These are phyloP conservation scores for Xanthia togata DNA, from an alignment of 2,888 invertebrate species.

Conservation along the genomic window DNA sequence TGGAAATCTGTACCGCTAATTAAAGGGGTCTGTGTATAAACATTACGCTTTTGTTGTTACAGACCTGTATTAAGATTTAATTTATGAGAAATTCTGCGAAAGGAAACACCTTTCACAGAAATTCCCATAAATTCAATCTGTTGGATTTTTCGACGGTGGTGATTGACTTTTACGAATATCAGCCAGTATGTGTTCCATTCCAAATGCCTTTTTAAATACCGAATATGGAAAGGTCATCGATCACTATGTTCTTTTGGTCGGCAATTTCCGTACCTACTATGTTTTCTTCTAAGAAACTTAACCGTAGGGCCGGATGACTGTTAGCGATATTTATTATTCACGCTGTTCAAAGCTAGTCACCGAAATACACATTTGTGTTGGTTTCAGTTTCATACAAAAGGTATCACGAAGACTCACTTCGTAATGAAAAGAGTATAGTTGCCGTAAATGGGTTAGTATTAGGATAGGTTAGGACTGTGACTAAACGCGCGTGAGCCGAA, in stretches of 20 bases:
- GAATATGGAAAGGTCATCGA: not conserved
- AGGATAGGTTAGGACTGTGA: not conserved
- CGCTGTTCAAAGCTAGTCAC: not conserved
- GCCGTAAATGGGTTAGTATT: not conserved
- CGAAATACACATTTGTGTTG: not conserved
- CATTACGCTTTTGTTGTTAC: conserved; percentile 35
- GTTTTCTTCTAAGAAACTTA: not conserved
- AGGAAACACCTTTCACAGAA: not conserved
- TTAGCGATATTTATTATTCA: not conserved
- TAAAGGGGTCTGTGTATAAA: conserved; percentile 56
- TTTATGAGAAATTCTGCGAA: conserved; percentile 35
- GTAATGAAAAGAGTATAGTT: not conserved
- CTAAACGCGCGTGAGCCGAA: not conserved
- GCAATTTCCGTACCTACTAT: not conserved
- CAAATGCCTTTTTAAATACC: not conserved
- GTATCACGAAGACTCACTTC: not conserved
- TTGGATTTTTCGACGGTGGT: not conserved
- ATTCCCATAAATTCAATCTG: not conserved
- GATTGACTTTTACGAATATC: conserved; percentile 7
- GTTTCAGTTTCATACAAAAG: not conserved
- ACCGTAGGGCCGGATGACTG: not conserved
- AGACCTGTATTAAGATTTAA: conserved; percentile 22
- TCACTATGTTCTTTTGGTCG: not conserved
- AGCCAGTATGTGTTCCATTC: not conserved
- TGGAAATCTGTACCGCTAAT: conserved; percentile 65